Evolutionary conservation across 2,888 invertebrate species (phyloP).

Genomic region (Campoplex nolae): DNA sequence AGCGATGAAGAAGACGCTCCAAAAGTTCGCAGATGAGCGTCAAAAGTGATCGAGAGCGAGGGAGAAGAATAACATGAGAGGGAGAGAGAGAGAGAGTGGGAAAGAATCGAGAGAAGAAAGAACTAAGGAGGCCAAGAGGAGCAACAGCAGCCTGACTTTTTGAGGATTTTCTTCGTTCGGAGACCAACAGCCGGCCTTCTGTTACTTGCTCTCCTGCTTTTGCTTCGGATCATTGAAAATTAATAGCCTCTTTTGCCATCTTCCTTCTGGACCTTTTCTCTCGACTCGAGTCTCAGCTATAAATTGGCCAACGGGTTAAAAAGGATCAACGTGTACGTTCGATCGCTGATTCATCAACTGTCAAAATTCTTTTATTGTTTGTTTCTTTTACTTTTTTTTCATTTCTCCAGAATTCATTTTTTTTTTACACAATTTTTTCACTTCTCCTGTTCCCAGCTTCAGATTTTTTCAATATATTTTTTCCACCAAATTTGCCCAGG

Average conservation of each 20-base stretch:
- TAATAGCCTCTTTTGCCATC: constrained; percentile 73
- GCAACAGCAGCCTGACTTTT: constrained; percentile 76
- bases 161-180: constrained; percentile 75
- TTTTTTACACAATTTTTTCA: too few relatives aligned
- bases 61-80: constrained; percentile 61
- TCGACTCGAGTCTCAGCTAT: too few relatives aligned
- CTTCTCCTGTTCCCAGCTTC: too few relatives aligned
- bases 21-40: constrained; percentile 46
- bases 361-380: background rate
- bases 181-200: constrained; percentile 78
- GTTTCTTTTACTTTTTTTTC: background rate
- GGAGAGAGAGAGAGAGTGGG: constrained; percentile 61
- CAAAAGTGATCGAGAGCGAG: constrained; percentile 52
- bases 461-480: too few relatives aligned
- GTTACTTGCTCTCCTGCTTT: constrained; percentile 48
- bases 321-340: background rate
- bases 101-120: constrained; percentile 53
- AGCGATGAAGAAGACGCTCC: constrained; percentile 61
- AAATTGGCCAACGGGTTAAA: constrained; percentile 48
- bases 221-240: constrained; percentile 79
- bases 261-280: background rate
- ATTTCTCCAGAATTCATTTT: background rate
- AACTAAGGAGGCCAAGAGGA: constrained; percentile 63
- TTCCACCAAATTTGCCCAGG: constrained; percentile 26
- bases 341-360: background rate